Percentiles rank a stretch among this genome's conserved stretches.
Evolutionary conservation across 2,797 vertebrate species (phyloP).

Genomic region (Sternarchorhynchus goeldii): DNA sequence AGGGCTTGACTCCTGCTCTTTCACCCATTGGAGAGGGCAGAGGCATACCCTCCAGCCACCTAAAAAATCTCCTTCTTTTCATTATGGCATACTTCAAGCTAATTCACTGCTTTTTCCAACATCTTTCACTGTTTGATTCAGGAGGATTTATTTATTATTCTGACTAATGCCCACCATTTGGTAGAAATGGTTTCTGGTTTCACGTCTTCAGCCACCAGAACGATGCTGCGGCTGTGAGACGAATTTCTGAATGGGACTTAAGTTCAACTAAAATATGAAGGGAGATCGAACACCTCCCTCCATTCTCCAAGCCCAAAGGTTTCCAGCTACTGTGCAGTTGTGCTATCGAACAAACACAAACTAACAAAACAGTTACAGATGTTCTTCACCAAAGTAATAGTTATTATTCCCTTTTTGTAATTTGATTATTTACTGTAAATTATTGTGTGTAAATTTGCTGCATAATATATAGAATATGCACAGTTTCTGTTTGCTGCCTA

Average conservation of each 20-base stretch:
- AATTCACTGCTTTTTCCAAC: conserved; percentile 28
- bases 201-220: conserved; percentile 33
- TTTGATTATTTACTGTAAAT: too few relatives aligned
- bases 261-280: conserved; percentile 6
- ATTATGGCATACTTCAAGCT: conserved; percentile 40
- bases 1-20: conserved; percentile 55
- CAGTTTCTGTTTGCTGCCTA: conserved; percentile 44
- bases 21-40: conserved; percentile 33
- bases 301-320: background rate
- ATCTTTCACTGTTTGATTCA: conserved; percentile 33
- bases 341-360: background rate
- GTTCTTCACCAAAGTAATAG: background rate
- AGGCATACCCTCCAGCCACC: conserved; percentile 28
- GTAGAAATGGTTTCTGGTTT: background rate
- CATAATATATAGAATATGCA: background rate
- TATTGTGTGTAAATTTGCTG: background rate
- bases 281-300: background rate
- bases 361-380: too few relatives aligned
- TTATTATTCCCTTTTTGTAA: too few relatives aligned
- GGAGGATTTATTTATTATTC: too few relatives aligned
- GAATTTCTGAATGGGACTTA: conserved; percentile 28
- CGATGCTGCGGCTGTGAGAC: background rate
- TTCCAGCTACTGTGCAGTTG: background rate
- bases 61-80: conserved; percentile 26
- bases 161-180: too few relatives aligned